A percentile compares a stretch with the other conserved stretches of the same genome.
Conservation (phyloP, 2,888 invertebrate genomes). For the Bibio marci region DNA sequence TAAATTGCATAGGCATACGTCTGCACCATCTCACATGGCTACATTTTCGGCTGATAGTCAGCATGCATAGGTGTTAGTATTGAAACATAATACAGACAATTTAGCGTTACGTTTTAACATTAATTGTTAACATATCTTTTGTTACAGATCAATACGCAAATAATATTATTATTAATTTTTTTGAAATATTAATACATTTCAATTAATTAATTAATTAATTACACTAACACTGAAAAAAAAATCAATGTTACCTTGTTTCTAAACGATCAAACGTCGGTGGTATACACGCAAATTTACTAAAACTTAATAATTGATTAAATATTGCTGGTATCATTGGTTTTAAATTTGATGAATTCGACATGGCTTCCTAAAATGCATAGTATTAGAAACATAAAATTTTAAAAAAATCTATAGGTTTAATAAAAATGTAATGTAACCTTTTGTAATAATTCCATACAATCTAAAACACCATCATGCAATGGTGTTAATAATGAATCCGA, state of each 20-base stretch:
- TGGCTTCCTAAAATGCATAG: slow-evolving; percentile 38
- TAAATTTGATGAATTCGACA: slow-evolving; percentile 36
- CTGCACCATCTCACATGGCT: too few relatives aligned
- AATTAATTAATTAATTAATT: too few relatives aligned
- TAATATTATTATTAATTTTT: too few relatives aligned
- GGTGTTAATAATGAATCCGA: slow-evolving; percentile 67
- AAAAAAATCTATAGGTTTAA: slow-evolving; percentile 4
- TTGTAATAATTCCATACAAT: slow-evolving; percentile 74
- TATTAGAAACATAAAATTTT: slow-evolving; percentile 11
- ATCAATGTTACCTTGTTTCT: slow-evolving; percentile 37
- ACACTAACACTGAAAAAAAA: too few relatives aligned
- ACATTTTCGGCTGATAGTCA: too few relatives aligned
- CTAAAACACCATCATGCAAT: slow-evolving; percentile 68
- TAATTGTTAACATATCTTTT: too few relatives aligned
- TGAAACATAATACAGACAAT: too few relatives aligned
- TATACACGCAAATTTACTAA: slow-evolving; percentile 52
- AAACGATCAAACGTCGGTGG: slow-evolving; percentile 40
- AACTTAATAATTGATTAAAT: slow-evolving; percentile 44
- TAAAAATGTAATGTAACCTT: slow-evolving; percentile 36
- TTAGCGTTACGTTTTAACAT: too few relatives aligned
- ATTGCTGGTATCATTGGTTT: slow-evolving; percentile 48
- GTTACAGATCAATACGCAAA: too few relatives aligned
- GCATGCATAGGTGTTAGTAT: too few relatives aligned
- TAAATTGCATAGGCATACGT: too few relatives aligned
- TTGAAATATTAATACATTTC: too few relatives aligned